Conservation (phyloP, 1,140 invertebrate species). For the Hirudo medicinalis region DNA sequence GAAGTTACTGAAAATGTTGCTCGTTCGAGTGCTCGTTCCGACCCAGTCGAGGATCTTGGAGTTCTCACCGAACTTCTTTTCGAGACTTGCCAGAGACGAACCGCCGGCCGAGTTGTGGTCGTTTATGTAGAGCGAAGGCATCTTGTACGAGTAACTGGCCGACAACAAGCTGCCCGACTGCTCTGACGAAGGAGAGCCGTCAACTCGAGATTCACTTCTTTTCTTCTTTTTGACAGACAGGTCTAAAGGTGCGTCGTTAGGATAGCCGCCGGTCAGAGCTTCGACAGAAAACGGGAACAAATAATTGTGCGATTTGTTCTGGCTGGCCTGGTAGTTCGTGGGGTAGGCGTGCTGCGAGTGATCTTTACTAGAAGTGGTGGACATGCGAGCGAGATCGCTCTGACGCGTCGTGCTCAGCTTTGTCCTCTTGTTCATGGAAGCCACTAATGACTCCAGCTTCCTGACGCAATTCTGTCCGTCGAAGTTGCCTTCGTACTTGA, state of each 20-base stretch:
- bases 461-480: constrained; percentile 13
- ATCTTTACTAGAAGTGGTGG: background rate
- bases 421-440: constrained; percentile 6
- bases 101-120: background rate
- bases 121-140: background rate
- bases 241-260: constrained; percentile 8
- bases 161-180: background rate
- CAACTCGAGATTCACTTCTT: background rate
- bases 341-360: background rate
- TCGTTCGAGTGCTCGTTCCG: background rate
- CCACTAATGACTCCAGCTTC: constrained; percentile 12
- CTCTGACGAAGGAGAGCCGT: background rate
- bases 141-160: background rate
- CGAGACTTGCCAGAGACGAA: constrained; percentile 21
- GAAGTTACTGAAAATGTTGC: background rate
- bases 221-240: constrained; percentile 2
- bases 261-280: background rate
- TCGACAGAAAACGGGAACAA: constrained; percentile 3
- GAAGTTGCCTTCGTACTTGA: constrained; percentile 5
- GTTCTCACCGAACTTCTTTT: constrained; percentile 22
- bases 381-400: background rate
- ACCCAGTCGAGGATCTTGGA: constrained; percentile 17
- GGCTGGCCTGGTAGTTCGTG: background rate
- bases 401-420: constrained; percentile 3
- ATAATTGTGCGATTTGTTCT: constrained; percentile 10